These are phyloP conservation scores for Neocrepidodera transversa DNA, from an alignment of 2,888 invertebrate genomes.

Conservation along the genomic window DNA sequence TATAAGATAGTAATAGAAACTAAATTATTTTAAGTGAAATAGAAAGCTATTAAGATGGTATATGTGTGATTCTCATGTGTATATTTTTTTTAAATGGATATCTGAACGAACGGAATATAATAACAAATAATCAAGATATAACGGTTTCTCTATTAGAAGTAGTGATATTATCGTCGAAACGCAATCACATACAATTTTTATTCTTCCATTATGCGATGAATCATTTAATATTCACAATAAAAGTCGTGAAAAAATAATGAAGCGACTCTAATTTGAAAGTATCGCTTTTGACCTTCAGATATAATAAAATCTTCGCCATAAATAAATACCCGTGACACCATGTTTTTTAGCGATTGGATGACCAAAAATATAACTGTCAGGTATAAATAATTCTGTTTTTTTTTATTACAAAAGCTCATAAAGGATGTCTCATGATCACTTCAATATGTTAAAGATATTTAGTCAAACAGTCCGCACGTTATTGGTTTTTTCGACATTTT, in stretches of 20 bases:
- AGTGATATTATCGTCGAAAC: slow-evolving; percentile 5
- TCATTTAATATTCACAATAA: slow-evolving; percentile 10
- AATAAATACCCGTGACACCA: slow-evolving; percentile 1
- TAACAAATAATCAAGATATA: slow-evolving; percentile 2
- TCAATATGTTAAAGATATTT: no score
- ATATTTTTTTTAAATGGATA: slow-evolving; percentile 3
- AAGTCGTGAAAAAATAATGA: slow-evolving; percentile 13
- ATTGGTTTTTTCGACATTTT: no score
- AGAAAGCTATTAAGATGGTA: slow-evolving; percentile 3
- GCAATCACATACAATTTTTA: slow-evolving; percentile 3
- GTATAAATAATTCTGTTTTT: no score
- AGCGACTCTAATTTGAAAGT: slow-evolving; percentile 13
- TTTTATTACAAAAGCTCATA: no score
- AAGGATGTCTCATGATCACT: no score
- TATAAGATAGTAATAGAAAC: no score
- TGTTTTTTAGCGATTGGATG: neutral
- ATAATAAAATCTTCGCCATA: slow-evolving; percentile 1
- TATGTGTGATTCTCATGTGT: neutral
- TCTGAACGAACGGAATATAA: slow-evolving; percentile 6
- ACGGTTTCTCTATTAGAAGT: slow-evolving; percentile 5
- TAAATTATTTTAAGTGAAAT: neutral
- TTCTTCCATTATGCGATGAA: slow-evolving; percentile 8
- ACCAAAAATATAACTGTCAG: neutral
- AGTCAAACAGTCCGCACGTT: no score
- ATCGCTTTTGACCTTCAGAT: slow-evolving; percentile 5